Evolutionary conservation across 2,888 invertebrate genomes (phyloP).

Genomic region (Stenolophus ochropezus): DNA sequence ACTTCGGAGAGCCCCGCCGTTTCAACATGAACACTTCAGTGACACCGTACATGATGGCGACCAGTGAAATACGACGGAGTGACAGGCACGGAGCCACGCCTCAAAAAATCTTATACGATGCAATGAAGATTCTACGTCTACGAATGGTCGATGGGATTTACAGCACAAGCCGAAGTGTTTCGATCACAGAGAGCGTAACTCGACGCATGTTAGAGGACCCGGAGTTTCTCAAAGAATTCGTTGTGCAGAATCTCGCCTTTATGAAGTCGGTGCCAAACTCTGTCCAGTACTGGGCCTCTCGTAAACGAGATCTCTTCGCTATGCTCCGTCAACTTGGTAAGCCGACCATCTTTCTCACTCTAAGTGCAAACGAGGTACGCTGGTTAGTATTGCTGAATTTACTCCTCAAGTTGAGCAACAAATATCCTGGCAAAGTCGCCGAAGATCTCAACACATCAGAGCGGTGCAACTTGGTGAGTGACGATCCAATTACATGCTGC

Average conservation of each 20-base stretch:
- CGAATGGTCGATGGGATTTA: slow-evolving; percentile 60
- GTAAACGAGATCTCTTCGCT: slow-evolving; percentile 61
- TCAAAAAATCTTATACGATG: slow-evolving; percentile 67
- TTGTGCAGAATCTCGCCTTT: slow-evolving; percentile 69
- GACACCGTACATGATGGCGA: slow-evolving; percentile 53
- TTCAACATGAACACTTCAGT: slow-evolving; percentile 63
- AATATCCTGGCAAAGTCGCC: no score
- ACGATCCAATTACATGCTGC: slow-evolving; percentile 67
- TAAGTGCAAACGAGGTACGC: no score
- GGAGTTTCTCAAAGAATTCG: slow-evolving; percentile 67
- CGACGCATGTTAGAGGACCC: slow-evolving; percentile 66
- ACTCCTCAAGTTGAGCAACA: slow-evolving; percentile 67
- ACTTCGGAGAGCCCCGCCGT: slow-evolving; percentile 67
- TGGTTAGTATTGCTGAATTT: slow-evolving; percentile 56
- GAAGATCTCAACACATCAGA: slow-evolving; percentile 56
- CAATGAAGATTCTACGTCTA: slow-evolving; percentile 65
- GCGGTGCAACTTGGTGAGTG: slow-evolving; percentile 65
- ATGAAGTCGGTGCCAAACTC: slow-evolving; percentile 69
- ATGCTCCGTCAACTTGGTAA: no score
- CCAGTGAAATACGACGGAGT: slow-evolving; percentile 65
- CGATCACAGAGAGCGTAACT: no score
- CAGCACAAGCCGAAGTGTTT: no score
- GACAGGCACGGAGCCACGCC: slow-evolving; percentile 68
- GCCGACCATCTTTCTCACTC: no score
- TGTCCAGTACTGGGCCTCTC: slow-evolving; percentile 67